Evolutionary conservation across 1,140 invertebrate genomes (phyloP).

Genomic region (Carposina sasakii): DNA sequence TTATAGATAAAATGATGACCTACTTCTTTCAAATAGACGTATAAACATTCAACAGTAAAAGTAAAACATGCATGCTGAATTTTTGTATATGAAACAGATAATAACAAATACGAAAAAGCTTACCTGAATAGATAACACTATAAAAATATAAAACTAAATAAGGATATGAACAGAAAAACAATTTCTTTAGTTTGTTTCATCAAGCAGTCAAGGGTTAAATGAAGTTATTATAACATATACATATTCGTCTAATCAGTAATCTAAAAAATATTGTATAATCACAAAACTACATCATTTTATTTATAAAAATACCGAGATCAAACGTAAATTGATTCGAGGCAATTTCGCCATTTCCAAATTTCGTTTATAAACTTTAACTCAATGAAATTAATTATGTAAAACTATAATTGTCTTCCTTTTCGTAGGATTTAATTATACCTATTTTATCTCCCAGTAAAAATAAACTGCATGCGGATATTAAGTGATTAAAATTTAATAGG

Average conservation of each 20-base stretch:
- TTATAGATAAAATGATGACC: too few species aligned
- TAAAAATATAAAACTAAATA: constrained; percentile 31
- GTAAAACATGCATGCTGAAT: too few species aligned
- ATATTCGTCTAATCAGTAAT: constrained; percentile 28
- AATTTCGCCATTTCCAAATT: constrained; percentile 65
- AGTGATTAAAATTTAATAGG: too few species aligned
- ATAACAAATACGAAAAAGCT: too few species aligned
- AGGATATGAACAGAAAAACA: constrained; percentile 34
- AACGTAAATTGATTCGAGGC: constrained; percentile 35
- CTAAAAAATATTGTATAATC: constrained; percentile 27
- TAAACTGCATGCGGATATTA: too few species aligned
- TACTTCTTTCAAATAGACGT: too few species aligned
- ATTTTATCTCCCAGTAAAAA: too few species aligned
- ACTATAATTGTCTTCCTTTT: too few species aligned
- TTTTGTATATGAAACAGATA: too few species aligned
- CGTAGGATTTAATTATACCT: too few species aligned
- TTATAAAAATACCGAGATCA: constrained; percentile 1
- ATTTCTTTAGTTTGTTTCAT: constrained; percentile 39
- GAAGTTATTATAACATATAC: constrained; percentile 30
- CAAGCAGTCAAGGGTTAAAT: constrained; percentile 27
- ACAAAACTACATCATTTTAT: constrained; percentile 39
- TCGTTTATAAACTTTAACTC: constrained; percentile 36
- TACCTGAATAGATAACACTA: constrained; percentile 31
- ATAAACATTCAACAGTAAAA: too few species aligned
- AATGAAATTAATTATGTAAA: too few species aligned